These are phyloP conservation scores for Pseudorhombus dupliciocellatus DNA, from an alignment of 2,113 vertebrate genomes.

Conservation along the genomic window DNA sequence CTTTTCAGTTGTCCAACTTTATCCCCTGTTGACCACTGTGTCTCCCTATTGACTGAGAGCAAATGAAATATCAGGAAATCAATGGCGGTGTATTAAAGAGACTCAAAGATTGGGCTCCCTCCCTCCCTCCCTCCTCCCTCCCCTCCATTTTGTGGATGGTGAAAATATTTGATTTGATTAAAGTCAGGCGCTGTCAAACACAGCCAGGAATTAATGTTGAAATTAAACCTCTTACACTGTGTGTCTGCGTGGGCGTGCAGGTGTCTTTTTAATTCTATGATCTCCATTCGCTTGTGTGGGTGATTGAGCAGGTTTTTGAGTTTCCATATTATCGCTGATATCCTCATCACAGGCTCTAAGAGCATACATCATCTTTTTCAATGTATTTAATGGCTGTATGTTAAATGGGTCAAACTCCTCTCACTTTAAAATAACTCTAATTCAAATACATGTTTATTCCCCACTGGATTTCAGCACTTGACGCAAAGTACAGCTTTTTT, in stretches of 20 bases:
- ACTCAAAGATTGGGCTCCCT: slow-evolving; percentile 15
- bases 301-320: neutral
- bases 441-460: neutral
- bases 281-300: neutral
- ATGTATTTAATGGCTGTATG: neutral
- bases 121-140: neutral
- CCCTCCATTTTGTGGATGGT: neutral
- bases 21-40: neutral
- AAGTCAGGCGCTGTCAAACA: slow-evolving; percentile 13
- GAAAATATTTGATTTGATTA: slow-evolving; percentile 29
- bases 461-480: neutral
- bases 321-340: neutral
- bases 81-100: slow-evolving; percentile 31
- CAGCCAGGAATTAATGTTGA: neutral
- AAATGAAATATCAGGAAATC: slow-evolving; percentile 44
- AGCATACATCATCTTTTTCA: neutral
- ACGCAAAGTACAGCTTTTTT: neutral
- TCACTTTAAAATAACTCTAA: too few relatives aligned
- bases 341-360: neutral
- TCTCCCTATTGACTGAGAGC: slow-evolving; percentile 13
- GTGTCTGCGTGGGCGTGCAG: slow-evolving; percentile 9
- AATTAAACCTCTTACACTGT: slow-evolving; percentile 8
- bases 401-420: too few relatives aligned
- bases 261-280: slow-evolving; percentile 6
- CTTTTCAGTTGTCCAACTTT: slow-evolving; percentile 24